Evolutionary conservation across 2,888 invertebrate species (phyloP).

Genomic region (Elysia crispata): DNA sequence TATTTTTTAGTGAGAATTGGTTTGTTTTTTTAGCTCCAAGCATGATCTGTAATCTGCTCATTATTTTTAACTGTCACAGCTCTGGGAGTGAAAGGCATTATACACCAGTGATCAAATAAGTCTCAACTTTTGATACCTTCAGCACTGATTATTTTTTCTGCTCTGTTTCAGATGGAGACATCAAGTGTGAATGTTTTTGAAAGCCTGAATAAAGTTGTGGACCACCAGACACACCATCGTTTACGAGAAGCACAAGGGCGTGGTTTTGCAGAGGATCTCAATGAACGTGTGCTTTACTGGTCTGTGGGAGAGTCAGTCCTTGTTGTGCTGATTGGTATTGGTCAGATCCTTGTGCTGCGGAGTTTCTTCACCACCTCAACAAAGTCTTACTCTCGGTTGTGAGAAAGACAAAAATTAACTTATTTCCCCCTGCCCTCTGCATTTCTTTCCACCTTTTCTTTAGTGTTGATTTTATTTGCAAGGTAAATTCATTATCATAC

Average conservation of each 20-base stretch:
- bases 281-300: slow-evolving; percentile 91
- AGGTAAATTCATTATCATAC: neutral
- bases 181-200: slow-evolving; percentile 94
- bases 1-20: too few species aligned
- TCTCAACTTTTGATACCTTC: too few species aligned
- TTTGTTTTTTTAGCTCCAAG: too few species aligned
- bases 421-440: neutral
- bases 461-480: neutral
- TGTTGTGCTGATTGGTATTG: slow-evolving; percentile 90
- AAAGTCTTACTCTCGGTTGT: slow-evolving; percentile 52
- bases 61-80: too few species aligned
- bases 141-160: too few species aligned
- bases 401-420: slow-evolving; percentile 29
- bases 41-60: too few species aligned
- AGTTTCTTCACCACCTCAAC: slow-evolving; percentile 91
- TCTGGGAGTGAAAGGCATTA: too few species aligned
- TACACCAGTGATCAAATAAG: too few species aligned
- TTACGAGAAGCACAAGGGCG: slow-evolving; percentile 95
- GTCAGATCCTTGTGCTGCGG: slow-evolving; percentile 92
- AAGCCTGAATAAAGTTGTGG: slow-evolving; percentile 90
- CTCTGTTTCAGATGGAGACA: slow-evolving; percentile 91
- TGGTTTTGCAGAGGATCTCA: slow-evolving; percentile 96
- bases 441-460: neutral
- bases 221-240: slow-evolving; percentile 98
- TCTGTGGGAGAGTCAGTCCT: slow-evolving; percentile 91